These are phyloP conservation scores for Fringilla coelebs DNA, from an alignment of 2,797 vertebrate genomes.

Conservation along the genomic window DNA sequence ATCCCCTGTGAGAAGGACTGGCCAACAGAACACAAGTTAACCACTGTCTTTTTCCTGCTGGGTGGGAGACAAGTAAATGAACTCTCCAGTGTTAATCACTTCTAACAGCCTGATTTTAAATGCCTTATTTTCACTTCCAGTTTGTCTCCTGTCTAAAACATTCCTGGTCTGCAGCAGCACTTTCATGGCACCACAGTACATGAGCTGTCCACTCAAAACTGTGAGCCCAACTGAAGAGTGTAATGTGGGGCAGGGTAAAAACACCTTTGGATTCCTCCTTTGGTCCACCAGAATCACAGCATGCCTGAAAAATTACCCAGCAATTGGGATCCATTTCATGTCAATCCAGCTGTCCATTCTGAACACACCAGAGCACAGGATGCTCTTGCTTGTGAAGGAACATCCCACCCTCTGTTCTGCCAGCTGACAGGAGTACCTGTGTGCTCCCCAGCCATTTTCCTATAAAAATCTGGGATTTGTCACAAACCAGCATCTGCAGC, in stretches of 20 bases:
- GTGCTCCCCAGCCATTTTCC: background rate
- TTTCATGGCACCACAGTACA: background rate
- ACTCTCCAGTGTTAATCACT: background rate
- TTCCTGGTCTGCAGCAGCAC: rapidly evolving
- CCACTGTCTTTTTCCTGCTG: background rate
- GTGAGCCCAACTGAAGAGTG: background rate
- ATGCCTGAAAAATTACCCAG: background rate
- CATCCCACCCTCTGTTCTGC: background rate
- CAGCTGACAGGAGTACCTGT: background rate
- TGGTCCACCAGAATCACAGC: background rate
- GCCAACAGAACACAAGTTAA: background rate
- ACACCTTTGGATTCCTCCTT: background rate
- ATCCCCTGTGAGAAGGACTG: background rate
- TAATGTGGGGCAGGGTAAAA: background rate
- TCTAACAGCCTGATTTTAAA: background rate
- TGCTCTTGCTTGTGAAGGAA: background rate
- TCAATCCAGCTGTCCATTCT: background rate
- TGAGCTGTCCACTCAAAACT: background rate
- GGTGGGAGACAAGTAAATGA: background rate
- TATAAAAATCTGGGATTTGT: background rate
- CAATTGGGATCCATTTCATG: background rate
- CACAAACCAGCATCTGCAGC: background rate
- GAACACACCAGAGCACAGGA: background rate
- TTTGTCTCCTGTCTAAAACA: background rate
- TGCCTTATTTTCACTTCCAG: background rate